Percentiles rank a stretch among this genome's conserved stretches.
Evolutionary conservation across 2,113 vertebrate species (phyloP).

Genomic region (Pseudopipra pipra): DNA sequence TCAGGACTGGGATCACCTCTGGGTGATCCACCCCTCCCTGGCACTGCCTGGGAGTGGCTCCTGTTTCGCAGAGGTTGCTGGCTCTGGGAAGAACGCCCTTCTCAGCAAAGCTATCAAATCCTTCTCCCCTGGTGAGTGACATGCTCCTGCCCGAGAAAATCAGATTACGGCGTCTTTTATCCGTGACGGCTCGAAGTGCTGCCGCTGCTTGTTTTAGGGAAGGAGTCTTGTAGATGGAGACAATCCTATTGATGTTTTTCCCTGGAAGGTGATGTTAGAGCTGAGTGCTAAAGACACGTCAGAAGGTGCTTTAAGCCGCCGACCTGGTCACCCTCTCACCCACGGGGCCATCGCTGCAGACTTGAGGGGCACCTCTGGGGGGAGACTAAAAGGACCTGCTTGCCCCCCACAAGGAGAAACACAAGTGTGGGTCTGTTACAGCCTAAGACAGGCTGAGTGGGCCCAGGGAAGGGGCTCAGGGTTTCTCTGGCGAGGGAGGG

Average conservation of each 20-base stretch:
- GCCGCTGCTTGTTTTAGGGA: not conserved
- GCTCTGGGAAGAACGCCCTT: not conserved
- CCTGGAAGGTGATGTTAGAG: not conserved
- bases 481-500: slow-evolving; percentile 15
- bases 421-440: not conserved
- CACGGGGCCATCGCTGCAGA: not conserved
- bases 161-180: not conserved
- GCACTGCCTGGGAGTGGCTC: not conserved
- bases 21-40: not conserved
- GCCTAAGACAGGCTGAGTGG: not conserved
- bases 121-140: not conserved
- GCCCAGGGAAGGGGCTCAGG: not conserved
- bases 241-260: not conserved
- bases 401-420: not conserved
- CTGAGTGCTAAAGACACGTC: not conserved
- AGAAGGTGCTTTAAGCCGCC: not conserved
- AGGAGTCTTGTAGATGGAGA: not conserved
- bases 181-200: not conserved
- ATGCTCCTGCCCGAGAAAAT: not conserved
- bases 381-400: not conserved
- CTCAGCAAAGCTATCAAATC: not conserved
- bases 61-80: not conserved
- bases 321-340: not conserved
- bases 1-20: not conserved
- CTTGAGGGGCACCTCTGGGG: accelerated